These are phyloP conservation scores for Natrix natrix DNA, from an alignment of 2,797 vertebrate species.

Conservation along the genomic window DNA sequence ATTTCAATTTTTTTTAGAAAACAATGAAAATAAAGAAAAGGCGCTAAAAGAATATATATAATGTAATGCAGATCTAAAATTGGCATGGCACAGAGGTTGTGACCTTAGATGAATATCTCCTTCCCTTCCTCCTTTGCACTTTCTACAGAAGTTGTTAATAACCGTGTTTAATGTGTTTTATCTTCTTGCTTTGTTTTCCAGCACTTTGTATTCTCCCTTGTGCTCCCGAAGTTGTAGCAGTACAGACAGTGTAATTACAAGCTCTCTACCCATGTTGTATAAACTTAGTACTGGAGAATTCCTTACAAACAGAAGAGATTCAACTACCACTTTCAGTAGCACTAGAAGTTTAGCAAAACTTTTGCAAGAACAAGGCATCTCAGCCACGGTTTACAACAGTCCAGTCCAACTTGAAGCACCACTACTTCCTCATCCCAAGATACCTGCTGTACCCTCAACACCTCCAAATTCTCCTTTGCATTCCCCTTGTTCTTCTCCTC, in stretches of 20 bases:
- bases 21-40: not conserved
- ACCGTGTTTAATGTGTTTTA: not conserved
- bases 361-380: slow-evolving; percentile 90
- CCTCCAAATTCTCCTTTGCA: slow-evolving; percentile 86
- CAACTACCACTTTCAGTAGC: slow-evolving; percentile 67
- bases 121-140: not conserved
- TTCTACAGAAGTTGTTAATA: not conserved
- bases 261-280: slow-evolving; percentile 82
- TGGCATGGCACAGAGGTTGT: not conserved
- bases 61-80: not conserved
- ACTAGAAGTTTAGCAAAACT: slow-evolving; percentile 84
- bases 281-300: slow-evolving; percentile 84
- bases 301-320: slow-evolving; percentile 77
- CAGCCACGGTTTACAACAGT: slow-evolving; percentile 82
- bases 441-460: slow-evolving; percentile 76
- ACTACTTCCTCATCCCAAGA: slow-evolving; percentile 53
- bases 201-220: slow-evolving; percentile 68
- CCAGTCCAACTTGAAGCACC: slow-evolving; percentile 43
- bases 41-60: not conserved
- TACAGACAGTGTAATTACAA: slow-evolving; percentile 76
- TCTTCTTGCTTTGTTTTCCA: slow-evolving; percentile 47
- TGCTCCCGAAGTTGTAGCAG: slow-evolving; percentile 74
- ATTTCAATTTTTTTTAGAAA: not conserved
- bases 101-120: too few species aligned
- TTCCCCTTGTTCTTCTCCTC: slow-evolving; percentile 80